Evolutionary conservation across 2,113 vertebrate species (phyloP).

Genomic region (Orcinus orca): DNA sequence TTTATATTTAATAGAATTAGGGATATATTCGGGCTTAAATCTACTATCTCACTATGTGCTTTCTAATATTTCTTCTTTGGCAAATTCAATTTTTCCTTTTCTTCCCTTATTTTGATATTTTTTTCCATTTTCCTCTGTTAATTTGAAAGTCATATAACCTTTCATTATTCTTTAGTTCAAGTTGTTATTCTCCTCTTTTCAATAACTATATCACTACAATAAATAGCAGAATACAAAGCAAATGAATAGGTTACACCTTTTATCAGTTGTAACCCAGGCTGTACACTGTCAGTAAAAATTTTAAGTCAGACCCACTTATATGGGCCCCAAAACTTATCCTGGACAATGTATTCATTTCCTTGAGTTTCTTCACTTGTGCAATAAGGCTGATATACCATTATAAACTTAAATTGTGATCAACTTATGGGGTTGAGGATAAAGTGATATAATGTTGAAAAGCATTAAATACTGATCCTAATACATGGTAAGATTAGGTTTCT

Average conservation of each 20-base stretch:
- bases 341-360: neutral
- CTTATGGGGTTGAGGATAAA: neutral
- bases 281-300: neutral
- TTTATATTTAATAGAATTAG: constrained; percentile 29
- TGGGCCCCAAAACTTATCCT: neutral
- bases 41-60: neutral
- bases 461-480: neutral
- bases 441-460: constrained; percentile 9
- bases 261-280: neutral
- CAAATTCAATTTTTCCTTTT: constrained; percentile 13
- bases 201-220: neutral
- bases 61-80: neutral
- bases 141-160: neutral
- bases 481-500: neutral
- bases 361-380: neutral
- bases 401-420: neutral
- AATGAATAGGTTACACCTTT: neutral
- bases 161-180: neutral
- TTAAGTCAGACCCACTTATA: neutral
- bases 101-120: neutral
- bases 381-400: neutral
- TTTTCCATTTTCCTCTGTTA: constrained; percentile 9
- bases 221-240: neutral
- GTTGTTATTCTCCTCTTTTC: neutral
- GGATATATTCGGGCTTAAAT: neutral